These are phyloP conservation scores for Agonum fuliginosum DNA, from an alignment of 2,888 invertebrate species.

Conservation along the genomic window DNA sequence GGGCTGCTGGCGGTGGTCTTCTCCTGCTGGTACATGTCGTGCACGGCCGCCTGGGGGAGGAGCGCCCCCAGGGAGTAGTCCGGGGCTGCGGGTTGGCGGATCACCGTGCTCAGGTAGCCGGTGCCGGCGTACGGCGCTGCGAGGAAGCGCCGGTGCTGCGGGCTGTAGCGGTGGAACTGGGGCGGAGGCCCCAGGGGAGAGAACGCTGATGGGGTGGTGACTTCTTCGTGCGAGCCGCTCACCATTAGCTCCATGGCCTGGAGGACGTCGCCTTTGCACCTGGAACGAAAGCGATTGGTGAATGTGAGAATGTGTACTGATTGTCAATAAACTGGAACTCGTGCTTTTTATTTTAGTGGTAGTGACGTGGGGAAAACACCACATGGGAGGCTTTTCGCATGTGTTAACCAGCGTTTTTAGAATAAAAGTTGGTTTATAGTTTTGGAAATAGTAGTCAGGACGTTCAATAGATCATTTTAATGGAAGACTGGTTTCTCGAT, in stretches of 20 bases:
- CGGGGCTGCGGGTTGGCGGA: slow-evolving; percentile 73
- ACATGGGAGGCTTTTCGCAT: no score
- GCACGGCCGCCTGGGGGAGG: slow-evolving; percentile 67
- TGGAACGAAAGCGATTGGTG: slow-evolving; percentile 60
- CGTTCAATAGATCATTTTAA: no score
- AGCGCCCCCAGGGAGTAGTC: slow-evolving; percentile 70
- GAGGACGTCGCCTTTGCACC: slow-evolving; percentile 86
- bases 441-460: no score
- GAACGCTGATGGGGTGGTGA: slow-evolving; percentile 79
- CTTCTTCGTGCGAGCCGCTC: slow-evolving; percentile 74
- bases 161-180: slow-evolving; percentile 78
- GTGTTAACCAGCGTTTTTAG: no score
- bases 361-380: no score
- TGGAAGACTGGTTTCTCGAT: no score
- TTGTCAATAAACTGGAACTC: no score
- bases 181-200: slow-evolving; percentile 81
- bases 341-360: no score
- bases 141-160: slow-evolving; percentile 81
- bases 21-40: slow-evolving; percentile 71
- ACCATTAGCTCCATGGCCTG: slow-evolving; percentile 95
- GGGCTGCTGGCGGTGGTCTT: slow-evolving; percentile 73
- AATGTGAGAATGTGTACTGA: neutral
- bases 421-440: no score
- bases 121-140: slow-evolving; percentile 90
- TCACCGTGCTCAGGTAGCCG: slow-evolving; percentile 87